Evolutionary conservation across 2,797 vertebrate species (phyloP).

Genomic region (Steatocranus sp.): DNA sequence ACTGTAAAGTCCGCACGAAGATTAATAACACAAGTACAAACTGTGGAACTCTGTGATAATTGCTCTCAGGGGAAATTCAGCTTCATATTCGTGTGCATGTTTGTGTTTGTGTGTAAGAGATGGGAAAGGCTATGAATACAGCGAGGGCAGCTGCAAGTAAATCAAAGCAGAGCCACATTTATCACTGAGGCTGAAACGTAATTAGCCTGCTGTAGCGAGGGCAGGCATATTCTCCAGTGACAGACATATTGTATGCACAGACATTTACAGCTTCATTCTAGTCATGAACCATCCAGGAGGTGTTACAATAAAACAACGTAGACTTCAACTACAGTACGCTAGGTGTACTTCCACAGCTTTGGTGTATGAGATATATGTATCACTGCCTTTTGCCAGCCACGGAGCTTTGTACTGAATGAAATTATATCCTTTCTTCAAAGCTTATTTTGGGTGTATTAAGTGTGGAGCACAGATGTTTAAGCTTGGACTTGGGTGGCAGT

Average conservation of each 20-base stretch:
- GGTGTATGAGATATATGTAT: not conserved
- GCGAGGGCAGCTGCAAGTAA: conserved; percentile 25
- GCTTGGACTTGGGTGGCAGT: not conserved
- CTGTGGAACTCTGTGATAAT: conserved; percentile 52
- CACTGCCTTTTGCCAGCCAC: not conserved
- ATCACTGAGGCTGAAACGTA: conserved; percentile 53
- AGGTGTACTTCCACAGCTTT: not conserved
- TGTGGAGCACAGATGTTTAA: not conserved
- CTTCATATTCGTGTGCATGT: not conserved
- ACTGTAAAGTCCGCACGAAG: conserved; percentile 32
- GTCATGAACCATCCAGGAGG: not conserved
- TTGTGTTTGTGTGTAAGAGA: not conserved
- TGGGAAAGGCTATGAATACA: conserved; percentile 6
- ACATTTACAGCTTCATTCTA: conserved; percentile 47
- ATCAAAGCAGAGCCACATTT: conserved; percentile 56
- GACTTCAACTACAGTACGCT: not conserved
- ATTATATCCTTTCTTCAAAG: not conserved
- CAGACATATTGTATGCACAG: conserved; percentile 34
- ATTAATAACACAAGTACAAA: conserved; percentile 56
- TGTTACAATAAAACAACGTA: not conserved
- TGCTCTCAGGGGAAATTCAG: conserved; percentile 52
- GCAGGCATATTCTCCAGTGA: conserved; percentile 32
- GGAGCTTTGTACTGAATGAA: not conserved
- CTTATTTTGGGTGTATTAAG: not conserved
- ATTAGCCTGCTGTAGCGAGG: conserved; percentile 54